phyloP scores from a whole-genome alignment of 2,888 invertebrate species.

The Copidosoma aretas region DNA sequence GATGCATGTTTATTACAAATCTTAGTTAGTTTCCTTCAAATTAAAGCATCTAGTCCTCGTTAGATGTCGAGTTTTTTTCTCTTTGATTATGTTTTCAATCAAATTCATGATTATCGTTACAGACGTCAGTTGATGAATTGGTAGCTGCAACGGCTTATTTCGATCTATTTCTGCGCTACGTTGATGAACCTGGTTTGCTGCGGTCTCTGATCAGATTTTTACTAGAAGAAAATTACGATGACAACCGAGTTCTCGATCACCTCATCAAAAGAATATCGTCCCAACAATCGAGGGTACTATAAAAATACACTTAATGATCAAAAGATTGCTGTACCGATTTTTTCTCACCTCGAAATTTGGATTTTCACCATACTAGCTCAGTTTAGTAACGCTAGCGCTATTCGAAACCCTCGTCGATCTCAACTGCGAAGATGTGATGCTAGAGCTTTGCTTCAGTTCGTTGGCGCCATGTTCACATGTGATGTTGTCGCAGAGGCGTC shows the following conservation, averaged over 20 bases:
- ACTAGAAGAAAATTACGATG: slow-evolving; percentile 83
- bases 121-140: slow-evolving; percentile 88
- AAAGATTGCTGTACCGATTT: neutral
- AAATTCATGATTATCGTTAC: slow-evolving; percentile 55
- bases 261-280: slow-evolving; percentile 78
- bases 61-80: no score
- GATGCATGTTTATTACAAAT: slow-evolving; percentile 5
- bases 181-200: slow-evolving; percentile 83
- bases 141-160: slow-evolving; percentile 92
- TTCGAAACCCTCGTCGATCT: slow-evolving; percentile 90
- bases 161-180: slow-evolving; percentile 86
- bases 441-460: slow-evolving; percentile 87
- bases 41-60: no score
- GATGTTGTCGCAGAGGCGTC: slow-evolving; percentile 78
- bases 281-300: slow-evolving; percentile 70
- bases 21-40: slow-evolving; percentile 4
- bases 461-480: slow-evolving; percentile 82
- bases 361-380: slow-evolving; percentile 67
- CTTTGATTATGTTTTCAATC: no score
- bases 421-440: slow-evolving; percentile 95
- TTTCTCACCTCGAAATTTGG: slow-evolving; percentile 29
- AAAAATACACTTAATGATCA: slow-evolving; percentile 45
- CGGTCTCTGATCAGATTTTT: slow-evolving; percentile 86
- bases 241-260: slow-evolving; percentile 80
- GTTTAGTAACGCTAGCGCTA: slow-evolving; percentile 86